Evolutionary conservation across 1,140 invertebrate genomes (phyloP), one percentile per base, ranked within the genome.

Genomic region (Atta cephalotes): DNA sequence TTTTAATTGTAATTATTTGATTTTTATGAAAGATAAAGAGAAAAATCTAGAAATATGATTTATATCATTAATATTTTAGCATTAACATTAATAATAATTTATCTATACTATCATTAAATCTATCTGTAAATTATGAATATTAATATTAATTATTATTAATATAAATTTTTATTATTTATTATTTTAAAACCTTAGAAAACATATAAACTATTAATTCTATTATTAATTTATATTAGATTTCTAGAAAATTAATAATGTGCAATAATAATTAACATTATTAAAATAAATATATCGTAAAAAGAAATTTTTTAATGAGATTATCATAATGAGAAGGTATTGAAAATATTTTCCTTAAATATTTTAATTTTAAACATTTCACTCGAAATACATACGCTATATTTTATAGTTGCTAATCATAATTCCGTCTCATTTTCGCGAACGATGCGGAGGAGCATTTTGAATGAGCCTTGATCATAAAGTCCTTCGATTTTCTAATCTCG

Each of bases 401-500:
- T 70, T 16, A 66, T 66, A 21, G 9, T 9, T 31, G 45, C 7
- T 51, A 62, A 39, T 39, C 10, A 45, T 21, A 49, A 51, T 80
- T 49, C 7, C 77, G 12, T 14, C 12, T 70, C 9, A 35, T n/a
- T 56, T 9, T 70, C 31, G 31, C 49, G 31, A 62, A 39, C n/a
- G 28, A 39, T 6, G 21, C 78, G 7, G 6, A 62, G 28, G 16
- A 45, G 39, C 39, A 49, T 82, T 51, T 65, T 76, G 56, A 84
- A 62, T 72, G 53, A 82, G 25, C 18, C 39, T 18, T 74, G 77
- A 89, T 78, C 74, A 45, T 21, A 12, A 58, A n/a, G 25, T 62
- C 60, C 70, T 45, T 66, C 58, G 70, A 31, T 81, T 90, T 77
- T 56, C 77, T 63, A 87, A 80, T 65, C 49, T 35, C 60, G 28